Evolutionary conservation across 2,797 vertebrate species (phyloP), one percentile per base, ranked within the genome.

Genomic region (Microchirus variegatus): DNA sequence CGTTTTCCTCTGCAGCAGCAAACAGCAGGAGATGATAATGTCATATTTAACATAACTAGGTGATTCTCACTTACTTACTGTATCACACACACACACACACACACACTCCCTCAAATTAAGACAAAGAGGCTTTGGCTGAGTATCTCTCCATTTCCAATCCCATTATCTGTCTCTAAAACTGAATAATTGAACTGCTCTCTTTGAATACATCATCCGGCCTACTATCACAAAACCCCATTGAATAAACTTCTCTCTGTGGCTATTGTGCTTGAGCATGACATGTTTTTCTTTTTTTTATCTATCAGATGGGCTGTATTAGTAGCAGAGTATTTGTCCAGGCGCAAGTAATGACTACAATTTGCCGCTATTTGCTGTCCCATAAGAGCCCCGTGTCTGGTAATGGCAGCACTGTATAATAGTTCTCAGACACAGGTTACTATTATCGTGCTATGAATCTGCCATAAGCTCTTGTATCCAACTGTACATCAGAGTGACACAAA

Each of bases 131-230:
- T 75, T 74, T 66, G 76, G 80, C 80, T 31, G 58, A 67, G 67
- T 75, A 70, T 85, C 74, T 79, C 73, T 57, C 51, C 51, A 45
- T 82, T 86, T 88, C 81, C 81, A 71, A 59, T 77, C 73, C 82
- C 75, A 89, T 90, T 90, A 88, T 89, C 77, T 86, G 76, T 86
- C 88, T 82, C 77, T 87, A 83, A 83, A 90, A 90, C 84, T 88
- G 86, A 90, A 89, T 91, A 90, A 91, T 87, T 88, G 87, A 88
- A 90, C 73, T 80, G 67, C 84, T 88, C 83, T 67, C 67, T 78
- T 78, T 67, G 83, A 82, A 85, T 90, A 86, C 79, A 89, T 90
- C 85, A 87, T 85, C 81, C 22, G 12, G 65, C 67, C 53, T 52
- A n/a, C 72, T 56, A 81, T 80, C 78, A 85, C 66, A 82, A 77